Conservation (phyloP, 2,888 invertebrate species). For the Dryadula phaetusa region DNA sequence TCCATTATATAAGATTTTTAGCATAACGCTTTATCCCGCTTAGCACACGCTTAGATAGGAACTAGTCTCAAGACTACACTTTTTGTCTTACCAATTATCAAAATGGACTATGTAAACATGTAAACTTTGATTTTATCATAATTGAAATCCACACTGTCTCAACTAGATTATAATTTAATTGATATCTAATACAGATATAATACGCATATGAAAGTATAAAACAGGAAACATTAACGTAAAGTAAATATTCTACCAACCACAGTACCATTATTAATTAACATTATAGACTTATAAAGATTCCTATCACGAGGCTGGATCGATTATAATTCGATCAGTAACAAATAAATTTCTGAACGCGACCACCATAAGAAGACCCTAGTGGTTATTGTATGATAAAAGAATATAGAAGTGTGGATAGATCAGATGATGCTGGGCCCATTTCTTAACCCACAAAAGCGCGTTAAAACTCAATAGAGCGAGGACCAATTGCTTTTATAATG, state of each 20-base stretch:
- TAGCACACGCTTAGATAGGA: too few relatives aligned
- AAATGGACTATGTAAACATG: too few relatives aligned
- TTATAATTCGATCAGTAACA: slow-evolving; percentile 76
- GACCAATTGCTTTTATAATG: slow-evolving; percentile 57
- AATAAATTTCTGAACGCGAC: slow-evolving; percentile 66
- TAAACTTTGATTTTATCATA: too few relatives aligned
- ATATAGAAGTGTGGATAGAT: slow-evolving; percentile 44
- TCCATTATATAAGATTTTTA: too few relatives aligned
- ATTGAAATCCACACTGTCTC: too few relatives aligned
- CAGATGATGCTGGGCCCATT: slow-evolving; percentile 63
- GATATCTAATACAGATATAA: too few relatives aligned
- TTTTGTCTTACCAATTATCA: too few relatives aligned
- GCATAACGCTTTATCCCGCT: too few relatives aligned
- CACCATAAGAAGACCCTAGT: slow-evolving; percentile 40
- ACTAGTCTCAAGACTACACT: too few relatives aligned
- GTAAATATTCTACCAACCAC: slow-evolving; percentile 23
- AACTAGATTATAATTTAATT: too few relatives aligned
- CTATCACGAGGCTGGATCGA: slow-evolving; percentile 70
- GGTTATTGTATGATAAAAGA: slow-evolving; percentile 51
- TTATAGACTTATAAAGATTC: slow-evolving; percentile 54
- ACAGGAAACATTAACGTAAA: neutral
- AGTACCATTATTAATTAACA: slow-evolving; percentile 44
- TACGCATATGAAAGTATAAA: neutral
- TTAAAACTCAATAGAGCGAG: slow-evolving; percentile 75
- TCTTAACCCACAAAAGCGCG: slow-evolving; percentile 76